Conservation (phyloP, 2,113 vertebrate species). For the Tachysurus fulvidraco region DNA sequence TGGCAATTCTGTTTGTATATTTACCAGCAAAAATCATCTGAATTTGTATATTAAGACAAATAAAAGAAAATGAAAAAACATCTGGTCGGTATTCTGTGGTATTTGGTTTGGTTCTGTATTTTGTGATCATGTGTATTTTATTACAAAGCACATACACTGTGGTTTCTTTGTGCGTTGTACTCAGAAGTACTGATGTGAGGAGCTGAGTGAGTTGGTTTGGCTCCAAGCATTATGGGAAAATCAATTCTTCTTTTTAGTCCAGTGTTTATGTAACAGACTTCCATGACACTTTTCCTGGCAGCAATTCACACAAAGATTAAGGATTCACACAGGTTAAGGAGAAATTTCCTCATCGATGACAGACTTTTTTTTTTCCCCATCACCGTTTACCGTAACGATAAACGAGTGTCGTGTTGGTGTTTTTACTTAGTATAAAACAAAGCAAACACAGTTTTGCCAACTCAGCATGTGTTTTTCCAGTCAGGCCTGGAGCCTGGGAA, state of each 20-base stretch:
- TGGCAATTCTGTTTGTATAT: constrained; percentile 39
- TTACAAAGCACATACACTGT: background rate
- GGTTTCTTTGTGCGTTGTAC: background rate
- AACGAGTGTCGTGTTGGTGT: background rate
- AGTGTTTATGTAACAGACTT: background rate
- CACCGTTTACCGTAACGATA: background rate
- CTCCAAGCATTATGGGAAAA: background rate
- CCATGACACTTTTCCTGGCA: background rate
- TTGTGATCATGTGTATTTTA: background rate
- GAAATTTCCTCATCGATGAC: background rate
- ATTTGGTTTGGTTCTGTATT: background rate
- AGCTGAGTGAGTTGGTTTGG: background rate
- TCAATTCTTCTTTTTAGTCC: background rate
- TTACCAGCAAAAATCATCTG: constrained; percentile 33
- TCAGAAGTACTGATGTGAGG: background rate
- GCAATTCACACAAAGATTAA: background rate
- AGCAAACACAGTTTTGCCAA: background rate
- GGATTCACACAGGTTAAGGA: background rate
- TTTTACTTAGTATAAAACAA: background rate
- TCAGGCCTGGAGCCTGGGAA: constrained; percentile 11
- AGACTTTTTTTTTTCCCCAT: background rate
- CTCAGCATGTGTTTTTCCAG: background rate
- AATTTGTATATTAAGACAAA: constrained; percentile 49
- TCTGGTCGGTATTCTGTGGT: background rate
- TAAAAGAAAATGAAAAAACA: constrained; percentile 19